Percentiles rank a stretch among this genome's conserved stretches.
Conservation (phyloP, 2,797 vertebrate genomes). For the Pseudochirops corinnae region DNA sequence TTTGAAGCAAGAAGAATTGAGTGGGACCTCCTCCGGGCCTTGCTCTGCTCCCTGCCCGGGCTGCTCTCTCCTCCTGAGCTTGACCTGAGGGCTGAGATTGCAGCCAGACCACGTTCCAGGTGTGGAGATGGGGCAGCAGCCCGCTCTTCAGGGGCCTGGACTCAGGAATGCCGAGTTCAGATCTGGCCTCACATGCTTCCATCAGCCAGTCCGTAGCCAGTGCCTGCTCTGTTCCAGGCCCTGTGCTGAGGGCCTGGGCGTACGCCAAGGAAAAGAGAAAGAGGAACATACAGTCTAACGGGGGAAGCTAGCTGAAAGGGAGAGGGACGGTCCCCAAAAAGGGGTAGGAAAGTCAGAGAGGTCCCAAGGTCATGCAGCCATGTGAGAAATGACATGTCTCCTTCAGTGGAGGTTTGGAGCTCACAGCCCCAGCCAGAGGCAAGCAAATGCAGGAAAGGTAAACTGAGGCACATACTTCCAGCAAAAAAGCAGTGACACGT, state of each 20-base stretch:
- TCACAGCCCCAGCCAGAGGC: background rate
- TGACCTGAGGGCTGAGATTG: background rate
- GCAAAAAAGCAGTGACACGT: background rate
- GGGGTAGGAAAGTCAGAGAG: background rate
- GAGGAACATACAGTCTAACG: background rate
- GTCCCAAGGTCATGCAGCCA: too few species aligned
- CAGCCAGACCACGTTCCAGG: too few species aligned
- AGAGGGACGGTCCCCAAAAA: background rate
- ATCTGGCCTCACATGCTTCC: too few species aligned
- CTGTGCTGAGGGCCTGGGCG: too few species aligned
- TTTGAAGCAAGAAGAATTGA: conserved; percentile 36
- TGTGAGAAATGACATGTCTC: background rate
- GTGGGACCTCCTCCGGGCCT: background rate
- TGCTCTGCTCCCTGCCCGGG: background rate
- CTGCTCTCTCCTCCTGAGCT: conserved; percentile 33
- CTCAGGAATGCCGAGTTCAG: too few species aligned
- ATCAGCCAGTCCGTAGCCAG: background rate
- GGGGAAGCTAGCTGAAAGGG: background rate
- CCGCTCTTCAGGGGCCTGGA: too few species aligned
- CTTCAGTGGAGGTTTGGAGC: background rate
- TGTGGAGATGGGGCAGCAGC: background rate
- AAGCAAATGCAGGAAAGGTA: too few species aligned
- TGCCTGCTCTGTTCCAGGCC: too few species aligned
- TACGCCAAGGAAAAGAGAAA: background rate
- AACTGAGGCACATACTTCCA: background rate